Conservation (phyloP, 2,797 vertebrate species). For the Scomberomorus guttatus region DNA sequence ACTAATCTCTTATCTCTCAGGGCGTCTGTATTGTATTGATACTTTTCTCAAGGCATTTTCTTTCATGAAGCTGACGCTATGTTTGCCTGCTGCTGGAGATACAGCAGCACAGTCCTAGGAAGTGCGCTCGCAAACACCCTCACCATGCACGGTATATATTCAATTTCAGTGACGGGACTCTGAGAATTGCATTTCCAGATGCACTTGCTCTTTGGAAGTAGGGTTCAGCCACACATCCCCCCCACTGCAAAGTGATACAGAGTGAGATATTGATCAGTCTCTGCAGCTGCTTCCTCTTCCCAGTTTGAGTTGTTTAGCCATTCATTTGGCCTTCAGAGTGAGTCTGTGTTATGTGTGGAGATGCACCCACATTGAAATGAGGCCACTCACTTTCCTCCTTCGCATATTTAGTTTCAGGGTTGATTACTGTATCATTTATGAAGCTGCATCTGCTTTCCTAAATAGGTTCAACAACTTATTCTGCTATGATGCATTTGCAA, state of each 20-base stretch:
- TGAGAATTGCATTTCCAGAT: background rate
- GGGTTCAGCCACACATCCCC: background rate
- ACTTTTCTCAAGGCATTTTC: background rate
- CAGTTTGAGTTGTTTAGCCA: slow-evolving; percentile 10
- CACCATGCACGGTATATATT: background rate
- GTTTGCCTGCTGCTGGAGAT: no score
- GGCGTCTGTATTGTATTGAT: background rate
- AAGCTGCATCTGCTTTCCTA: background rate
- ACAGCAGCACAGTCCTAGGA: background rate
- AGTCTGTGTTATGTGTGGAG: background rate
- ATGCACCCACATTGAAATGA: slow-evolving; percentile 24
- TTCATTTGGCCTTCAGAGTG: background rate
- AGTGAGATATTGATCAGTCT: slow-evolving; percentile 25
- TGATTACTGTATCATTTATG: slow-evolving; percentile 31
- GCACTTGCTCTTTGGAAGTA: background rate
- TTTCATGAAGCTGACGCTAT: slow-evolving; percentile 8
- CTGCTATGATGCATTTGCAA: slow-evolving; percentile 14
- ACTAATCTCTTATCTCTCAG: slow-evolving; percentile 2
- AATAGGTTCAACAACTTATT: background rate
- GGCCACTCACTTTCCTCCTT: slow-evolving; percentile 22
- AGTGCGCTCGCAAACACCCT: background rate
- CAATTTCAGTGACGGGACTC: background rate
- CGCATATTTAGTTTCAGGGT: background rate
- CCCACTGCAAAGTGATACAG: slow-evolving; percentile 8
- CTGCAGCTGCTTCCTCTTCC: slow-evolving; percentile 17